These are phyloP conservation scores for Lophura nycthemera DNA, from an alignment of 2,113 vertebrate species.

Conservation along the genomic window DNA sequence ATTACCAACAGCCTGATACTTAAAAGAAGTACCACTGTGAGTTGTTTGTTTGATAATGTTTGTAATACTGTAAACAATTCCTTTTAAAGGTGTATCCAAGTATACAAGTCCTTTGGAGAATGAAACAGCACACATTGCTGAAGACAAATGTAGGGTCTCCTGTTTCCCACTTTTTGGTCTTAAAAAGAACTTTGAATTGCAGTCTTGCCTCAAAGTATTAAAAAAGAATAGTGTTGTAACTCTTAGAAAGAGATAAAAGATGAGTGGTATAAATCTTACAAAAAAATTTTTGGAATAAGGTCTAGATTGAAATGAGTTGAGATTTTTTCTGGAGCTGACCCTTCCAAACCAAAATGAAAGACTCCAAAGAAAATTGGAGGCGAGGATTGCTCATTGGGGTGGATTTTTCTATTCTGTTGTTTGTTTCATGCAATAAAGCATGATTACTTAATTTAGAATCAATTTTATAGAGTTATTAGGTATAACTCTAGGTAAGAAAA, in stretches of 20 bases:
- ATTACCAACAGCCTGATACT: not conserved
- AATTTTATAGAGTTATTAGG: not conserved
- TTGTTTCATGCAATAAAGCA: not conserved
- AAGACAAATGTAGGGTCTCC: not conserved
- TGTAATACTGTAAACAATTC: not conserved
- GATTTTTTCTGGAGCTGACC: not conserved
- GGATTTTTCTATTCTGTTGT: not conserved
- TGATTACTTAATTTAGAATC: not conserved
- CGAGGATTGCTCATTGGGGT: not conserved
- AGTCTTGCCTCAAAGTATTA: not conserved
- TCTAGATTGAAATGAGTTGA: not conserved
- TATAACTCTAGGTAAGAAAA: not conserved
- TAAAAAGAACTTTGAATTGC: not conserved
- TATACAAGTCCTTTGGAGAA: not conserved
- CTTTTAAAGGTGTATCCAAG: not conserved
- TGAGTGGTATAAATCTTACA: not conserved
- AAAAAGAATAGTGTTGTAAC: not conserved
- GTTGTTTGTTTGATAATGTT: not conserved
- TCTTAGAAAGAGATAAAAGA: not conserved
- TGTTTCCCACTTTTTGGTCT: not conserved
- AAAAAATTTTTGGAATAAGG: not conserved
- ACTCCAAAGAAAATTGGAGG: not conserved
- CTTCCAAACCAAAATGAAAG: not conserved
- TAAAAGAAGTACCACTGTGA: not conserved
- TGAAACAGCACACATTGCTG: not conserved